Evolutionary conservation across 2,888 invertebrate genomes (phyloP), one percentile per base, ranked within the genome.

Genomic region (Melanostoma scalare): DNA sequence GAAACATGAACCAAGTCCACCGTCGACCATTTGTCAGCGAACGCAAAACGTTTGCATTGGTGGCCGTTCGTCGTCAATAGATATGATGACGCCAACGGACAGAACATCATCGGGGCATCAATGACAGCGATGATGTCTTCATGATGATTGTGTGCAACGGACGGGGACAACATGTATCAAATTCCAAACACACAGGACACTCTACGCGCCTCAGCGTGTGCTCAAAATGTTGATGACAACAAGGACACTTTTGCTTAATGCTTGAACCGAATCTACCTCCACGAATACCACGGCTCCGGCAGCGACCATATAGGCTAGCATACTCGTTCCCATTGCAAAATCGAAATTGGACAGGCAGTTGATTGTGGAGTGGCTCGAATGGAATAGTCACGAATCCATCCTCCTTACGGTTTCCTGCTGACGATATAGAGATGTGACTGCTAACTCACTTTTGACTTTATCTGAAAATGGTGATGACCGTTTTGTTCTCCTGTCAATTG

Each of bases 121-220:
- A 38, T 44, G 71, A 50, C 67, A 65, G 65, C 50, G 69, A 79
- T 79, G 84, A 84, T 84, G 84, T 84, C 84, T 84, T 60, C 75
- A 84, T 84, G 84, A 79, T 84, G 79, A 84, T 79, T 84, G 84
- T 75, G 79, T 84, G 75, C 74, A 74, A 48, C 74, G 44, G 33
- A 53, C 55, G 58, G 50, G 42, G 31, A 65, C 52, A 48, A 44
- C 42, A 20, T 65, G 82, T 78, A 84, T 84, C 74, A 69, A 65
- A 79, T 84, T 79, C 71, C 74, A 67, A 69, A 48, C 73, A 78
- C 40, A 68, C 31, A 50, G 48, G 46, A 76, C 58, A 65, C 48
- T 33, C 48, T 61, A 20, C 30, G 31, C 33, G 6, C 40, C 10
- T 48, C 44, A 44, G 30, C 53, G 48, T 72, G 60, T 67, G 56